Evolutionary conservation across 1,140 invertebrate genomes (phyloP), one percentile per base, ranked within the genome.

Genomic region (Diuraphis noxia): DNA sequence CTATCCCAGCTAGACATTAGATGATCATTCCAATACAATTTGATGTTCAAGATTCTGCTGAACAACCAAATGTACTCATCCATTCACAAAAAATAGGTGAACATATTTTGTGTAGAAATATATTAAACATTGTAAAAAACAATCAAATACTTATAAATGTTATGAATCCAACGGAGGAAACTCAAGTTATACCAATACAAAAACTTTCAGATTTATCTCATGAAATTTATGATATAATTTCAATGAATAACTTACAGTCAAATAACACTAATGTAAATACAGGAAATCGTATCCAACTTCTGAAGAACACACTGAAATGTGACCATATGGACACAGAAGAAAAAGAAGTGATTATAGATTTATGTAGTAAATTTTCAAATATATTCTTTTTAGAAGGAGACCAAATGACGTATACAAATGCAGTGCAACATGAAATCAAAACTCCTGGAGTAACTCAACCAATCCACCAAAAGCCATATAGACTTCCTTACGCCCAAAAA

Each of bases 401-500:
- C 19, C 43, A 40, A 84, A 30, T 84, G 0, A 43, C 9, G 0
- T 43, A 40, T 25, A 91, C 56, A 30, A 40, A 84, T n/a, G 81
- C 81, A 19, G 25, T 36, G 25, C 81, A 84, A 94, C 91, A 91
- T 86, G 82, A 91, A 72, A 91, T 91, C 49, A 93, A 93, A 36
- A 88, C 56, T 2, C 92, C 92, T 5, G 88, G 72, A 7, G 92
- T 90, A 43, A 87, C 92, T 10, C 36, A 72, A 43, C 92, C 93
- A 5, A 92, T 94, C 10, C 92, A 92, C 88, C 92, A 87, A 10
- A 93, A 93, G 92, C 92, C 92, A 3, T 94, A 94, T 92, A 91
- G 93, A 82, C 94, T 93, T 72, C 94, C 94, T n/a, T 92, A 93
- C 86, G 52, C 92, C 9, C 93, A 94, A 52, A 93, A 93, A 92